phyloP scores from a whole-genome alignment of 2,888 invertebrate species.

The Clistopyga incitator region DNA sequence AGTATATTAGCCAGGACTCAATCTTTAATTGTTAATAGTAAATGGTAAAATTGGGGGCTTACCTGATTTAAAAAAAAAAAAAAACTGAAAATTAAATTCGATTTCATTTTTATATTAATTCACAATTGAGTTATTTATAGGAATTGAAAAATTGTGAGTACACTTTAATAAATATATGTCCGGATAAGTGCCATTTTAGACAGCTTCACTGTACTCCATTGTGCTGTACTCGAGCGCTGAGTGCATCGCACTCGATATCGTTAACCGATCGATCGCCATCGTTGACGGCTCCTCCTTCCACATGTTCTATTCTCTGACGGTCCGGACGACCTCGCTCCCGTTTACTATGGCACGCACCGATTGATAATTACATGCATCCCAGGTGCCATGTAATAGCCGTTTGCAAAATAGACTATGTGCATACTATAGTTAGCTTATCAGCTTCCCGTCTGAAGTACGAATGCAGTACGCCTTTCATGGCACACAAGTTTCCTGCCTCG shows the following conservation, averaged over 20 bases:
- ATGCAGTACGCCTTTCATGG: neutral
- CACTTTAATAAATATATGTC: neutral
- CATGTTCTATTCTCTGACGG: constrained; percentile 52
- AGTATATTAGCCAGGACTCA: no score
- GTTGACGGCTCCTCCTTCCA: constrained; percentile 29
- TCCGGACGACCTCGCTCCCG: constrained; percentile 67
- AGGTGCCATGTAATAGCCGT: constrained; percentile 46
- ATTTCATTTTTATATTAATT: no score
- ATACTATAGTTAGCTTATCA: constrained; percentile 21
- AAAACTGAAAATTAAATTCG: no score
- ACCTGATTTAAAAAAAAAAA: no score
- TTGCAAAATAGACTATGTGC: neutral
- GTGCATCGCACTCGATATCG: constrained; percentile 52
- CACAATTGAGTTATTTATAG: no score
- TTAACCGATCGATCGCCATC: constrained; percentile 57
- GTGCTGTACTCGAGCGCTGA: constrained; percentile 4
- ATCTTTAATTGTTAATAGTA: no score
- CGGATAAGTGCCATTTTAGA: constrained; percentile 15
- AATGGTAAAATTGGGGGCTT: no score
- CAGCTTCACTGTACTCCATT: constrained; percentile 1
- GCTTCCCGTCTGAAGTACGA: constrained; percentile 22
- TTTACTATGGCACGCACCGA: constrained; percentile 55
- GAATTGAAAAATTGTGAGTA: no score
- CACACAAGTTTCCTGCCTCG: neutral
- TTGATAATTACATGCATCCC: constrained; percentile 57